Base-by-base conservation (phyloP, 1,140 invertebrate species). In the Procambarus clarkii region DNA sequence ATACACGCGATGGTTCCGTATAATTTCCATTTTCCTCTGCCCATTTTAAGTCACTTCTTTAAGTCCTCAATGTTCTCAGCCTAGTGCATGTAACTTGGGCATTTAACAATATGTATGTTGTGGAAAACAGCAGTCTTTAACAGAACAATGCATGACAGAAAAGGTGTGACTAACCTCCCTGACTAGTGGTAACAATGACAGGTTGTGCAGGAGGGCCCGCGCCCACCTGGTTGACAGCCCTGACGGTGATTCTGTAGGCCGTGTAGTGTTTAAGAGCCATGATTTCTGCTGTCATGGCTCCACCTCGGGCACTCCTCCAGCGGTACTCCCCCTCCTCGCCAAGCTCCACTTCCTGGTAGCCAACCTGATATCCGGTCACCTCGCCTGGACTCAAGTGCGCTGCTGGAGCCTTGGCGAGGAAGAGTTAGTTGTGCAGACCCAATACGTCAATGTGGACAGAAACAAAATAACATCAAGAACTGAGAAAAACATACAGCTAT, bases 231-330 rank as follows among this genome's bases (percentile, higher is more conserved):
- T 95, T 95, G 80, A 94, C 94, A 15, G 95, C 95, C 89, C 94
- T 94, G 44, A 95, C 93, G 76, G 94, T 94, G 44, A 95, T 93
- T 0, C 93, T 93, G 93, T 95, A 95, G 86, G 94, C 94, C 11
- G 94, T 95, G 92, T 94, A 95, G 91, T 95, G 95, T 76, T 94
- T 92, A 58, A 95, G 93, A 13, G 80, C 88, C 54, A 34, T 15
- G 48, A 93, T n/a, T 50, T 88, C 83, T 0, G 82, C 58, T 11
- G 71, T 64, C 88, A 93, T 60, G 24, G 60, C 45, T 13, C 58
- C 89, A 34, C 82, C 85, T 77, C 74, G 77, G 77, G 71, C 88
- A 34, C 90, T 94, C 94, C 50, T 94, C 93, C 89, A 94, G 94
- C 64, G 93, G 93, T 8, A 88, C 45, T 91, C 92, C 8, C 50